Conservation (phyloP, 2,113 vertebrate genomes). For the Tupaia tana region DNA sequence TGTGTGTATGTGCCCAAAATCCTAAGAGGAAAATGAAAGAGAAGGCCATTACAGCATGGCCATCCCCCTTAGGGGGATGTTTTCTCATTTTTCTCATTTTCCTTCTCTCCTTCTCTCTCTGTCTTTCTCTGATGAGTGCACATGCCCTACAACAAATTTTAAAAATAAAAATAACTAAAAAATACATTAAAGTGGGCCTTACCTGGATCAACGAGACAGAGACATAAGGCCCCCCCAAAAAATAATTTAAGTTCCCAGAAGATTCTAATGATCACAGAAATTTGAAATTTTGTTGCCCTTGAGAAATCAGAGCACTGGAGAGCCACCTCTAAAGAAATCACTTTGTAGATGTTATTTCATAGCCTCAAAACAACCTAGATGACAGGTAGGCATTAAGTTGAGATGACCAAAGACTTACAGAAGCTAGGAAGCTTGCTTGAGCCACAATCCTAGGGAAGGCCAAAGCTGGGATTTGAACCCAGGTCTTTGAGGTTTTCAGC, state of each 20-base stretch:
- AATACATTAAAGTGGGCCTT: neutral
- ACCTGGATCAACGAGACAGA: neutral
- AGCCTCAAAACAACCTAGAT: neutral
- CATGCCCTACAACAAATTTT: too few relatives aligned
- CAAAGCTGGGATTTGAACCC: neutral
- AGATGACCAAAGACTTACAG: neutral
- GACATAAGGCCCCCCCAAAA: neutral
- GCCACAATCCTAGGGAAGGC: neutral
- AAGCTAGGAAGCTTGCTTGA: neutral
- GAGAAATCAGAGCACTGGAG: neutral
- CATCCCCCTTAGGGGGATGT: too few relatives aligned
- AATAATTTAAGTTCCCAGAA: neutral
- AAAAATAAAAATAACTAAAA: too few relatives aligned
- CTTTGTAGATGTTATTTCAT: neutral
- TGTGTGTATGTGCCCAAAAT: too few relatives aligned
- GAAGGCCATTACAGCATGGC: too few relatives aligned
- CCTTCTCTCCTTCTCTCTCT: too few relatives aligned
- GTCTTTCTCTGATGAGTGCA: too few relatives aligned
- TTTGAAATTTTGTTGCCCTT: neutral
- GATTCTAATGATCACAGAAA: neutral
- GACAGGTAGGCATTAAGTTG: neutral
- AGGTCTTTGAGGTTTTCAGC: neutral
- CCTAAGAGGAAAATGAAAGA: too few relatives aligned
- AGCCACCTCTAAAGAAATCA: neutral
- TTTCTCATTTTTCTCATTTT: too few relatives aligned